These are phyloP conservation scores for Characodon lateralis DNA, from an alignment of 2,797 vertebrate genomes.

Conservation along the genomic window DNA sequence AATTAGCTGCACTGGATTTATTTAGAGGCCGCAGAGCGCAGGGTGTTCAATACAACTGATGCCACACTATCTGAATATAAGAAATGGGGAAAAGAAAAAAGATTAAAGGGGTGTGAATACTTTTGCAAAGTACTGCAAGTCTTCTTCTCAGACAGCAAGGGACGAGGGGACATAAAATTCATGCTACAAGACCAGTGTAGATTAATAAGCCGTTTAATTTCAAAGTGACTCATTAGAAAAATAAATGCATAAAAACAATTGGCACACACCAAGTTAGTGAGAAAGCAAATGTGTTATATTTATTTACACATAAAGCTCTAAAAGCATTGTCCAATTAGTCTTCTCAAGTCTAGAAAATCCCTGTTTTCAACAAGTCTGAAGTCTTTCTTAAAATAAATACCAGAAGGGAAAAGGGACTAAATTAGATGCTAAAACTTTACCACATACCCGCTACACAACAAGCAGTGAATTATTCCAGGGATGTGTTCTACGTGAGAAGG, in stretches of 20 bases:
- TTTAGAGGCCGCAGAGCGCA: not conserved
- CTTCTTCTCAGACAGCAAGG: not conserved
- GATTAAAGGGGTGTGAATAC: not conserved
- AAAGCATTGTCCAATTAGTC: slow-evolving; percentile 28
- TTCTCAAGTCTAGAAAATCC: slow-evolving; percentile 22
- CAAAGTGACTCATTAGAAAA: slow-evolving; percentile 7
- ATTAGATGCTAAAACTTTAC: slow-evolving; percentile 55
- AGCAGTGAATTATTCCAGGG: slow-evolving; percentile 23
- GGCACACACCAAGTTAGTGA: not conserved
- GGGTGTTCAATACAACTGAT: too few species aligned
- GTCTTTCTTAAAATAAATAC: slow-evolving; percentile 11
- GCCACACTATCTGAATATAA: too few species aligned
- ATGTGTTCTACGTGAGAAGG: slow-evolving; percentile 45
- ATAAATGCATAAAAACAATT: not conserved
- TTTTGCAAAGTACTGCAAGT: not conserved
- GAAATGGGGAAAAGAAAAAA: not conserved
- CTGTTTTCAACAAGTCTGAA: slow-evolving; percentile 8
- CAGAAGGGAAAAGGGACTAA: not conserved
- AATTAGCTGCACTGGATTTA: not conserved
- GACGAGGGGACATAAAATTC: not conserved
- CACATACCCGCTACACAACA: slow-evolving; percentile 61
- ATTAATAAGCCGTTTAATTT: slow-evolving; percentile 22
- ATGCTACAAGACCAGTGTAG: slow-evolving; percentile 2
- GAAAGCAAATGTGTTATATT: slow-evolving; percentile 2
- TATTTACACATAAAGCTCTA: slow-evolving; percentile 6